phyloP scores from a whole-genome alignment of 2,888 invertebrate species.

The Teleogryllus oceanicus region DNA sequence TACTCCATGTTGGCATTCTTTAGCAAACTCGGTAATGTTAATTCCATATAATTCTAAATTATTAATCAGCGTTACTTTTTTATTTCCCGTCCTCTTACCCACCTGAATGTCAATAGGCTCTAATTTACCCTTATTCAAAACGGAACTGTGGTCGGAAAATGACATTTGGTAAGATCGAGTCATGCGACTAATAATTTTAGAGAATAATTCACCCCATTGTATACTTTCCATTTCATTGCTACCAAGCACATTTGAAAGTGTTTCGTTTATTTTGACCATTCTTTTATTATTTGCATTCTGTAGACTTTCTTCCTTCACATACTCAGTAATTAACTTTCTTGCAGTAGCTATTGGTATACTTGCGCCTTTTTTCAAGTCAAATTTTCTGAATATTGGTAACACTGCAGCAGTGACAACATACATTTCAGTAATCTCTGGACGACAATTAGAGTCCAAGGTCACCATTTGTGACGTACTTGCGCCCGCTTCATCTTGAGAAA shows the following conservation, averaged over 20 bases:
- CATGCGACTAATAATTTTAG: conserved; percentile 65
- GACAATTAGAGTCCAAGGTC: conserved; percentile 44
- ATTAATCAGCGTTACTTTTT: conserved; percentile 86
- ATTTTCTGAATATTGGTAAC: conserved; percentile 58
- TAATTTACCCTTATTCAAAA: conserved; percentile 62
- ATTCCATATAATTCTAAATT: conserved; percentile 87
- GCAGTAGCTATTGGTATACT: conserved; percentile 61
- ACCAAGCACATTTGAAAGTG: conserved; percentile 49
- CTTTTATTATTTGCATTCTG: conserved; percentile 50
- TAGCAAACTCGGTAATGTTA: conserved; percentile 71
- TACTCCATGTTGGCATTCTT: conserved; percentile 76
- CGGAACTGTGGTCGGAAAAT: conserved; percentile 23
- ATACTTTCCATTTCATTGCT: conserved; percentile 48
- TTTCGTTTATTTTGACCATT: conserved; percentile 55
- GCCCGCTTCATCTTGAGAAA: conserved; percentile 4
- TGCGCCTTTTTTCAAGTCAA: conserved; percentile 61
- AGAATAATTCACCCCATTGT: conserved; percentile 69
- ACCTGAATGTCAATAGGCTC: conserved; percentile 77
- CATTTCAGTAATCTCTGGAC: conserved; percentile 63
- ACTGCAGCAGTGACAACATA: conserved; percentile 66
- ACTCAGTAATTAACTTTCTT: conserved; percentile 64
- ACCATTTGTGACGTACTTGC: conserved; percentile 28
- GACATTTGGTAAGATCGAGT: conserved; percentile 65
- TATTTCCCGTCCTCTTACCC: conserved; percentile 76
- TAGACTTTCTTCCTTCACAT: conserved; percentile 64